These are phyloP conservation scores for Schizothorax lantsangensis DNA, from an alignment of 2,797 vertebrate genomes.

Conservation along the genomic window DNA sequence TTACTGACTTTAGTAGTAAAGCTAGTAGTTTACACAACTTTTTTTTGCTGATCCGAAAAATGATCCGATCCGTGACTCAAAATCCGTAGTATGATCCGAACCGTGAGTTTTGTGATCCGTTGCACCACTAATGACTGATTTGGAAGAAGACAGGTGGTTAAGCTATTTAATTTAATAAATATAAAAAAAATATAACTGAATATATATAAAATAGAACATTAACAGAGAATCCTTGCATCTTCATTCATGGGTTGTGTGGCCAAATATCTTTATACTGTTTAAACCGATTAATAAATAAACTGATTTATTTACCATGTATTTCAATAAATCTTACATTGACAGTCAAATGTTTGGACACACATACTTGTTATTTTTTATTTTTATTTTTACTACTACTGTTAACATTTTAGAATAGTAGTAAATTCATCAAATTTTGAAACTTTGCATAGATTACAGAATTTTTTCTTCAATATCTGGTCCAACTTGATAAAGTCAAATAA, in stretches of 20 bases:
- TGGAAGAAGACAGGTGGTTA: neutral
- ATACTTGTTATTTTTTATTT: neutral
- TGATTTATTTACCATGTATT: neutral
- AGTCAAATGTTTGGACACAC: neutral
- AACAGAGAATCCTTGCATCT: neutral
- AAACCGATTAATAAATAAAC: neutral
- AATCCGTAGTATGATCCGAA: no score
- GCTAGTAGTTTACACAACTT: no score
- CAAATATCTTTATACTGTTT: neutral
- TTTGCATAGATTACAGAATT: neutral
- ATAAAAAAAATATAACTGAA: neutral
- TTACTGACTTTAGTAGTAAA: no score
- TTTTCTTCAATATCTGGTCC: neutral
- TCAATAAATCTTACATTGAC: neutral
- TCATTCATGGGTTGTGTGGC: neutral
- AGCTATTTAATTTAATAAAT: constrained; percentile 15
- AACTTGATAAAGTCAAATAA: neutral
- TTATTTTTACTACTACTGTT: neutral
- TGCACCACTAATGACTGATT: constrained; percentile 55
- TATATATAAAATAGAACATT: neutral
- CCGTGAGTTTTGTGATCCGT: no score
- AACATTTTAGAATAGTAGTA: neutral
- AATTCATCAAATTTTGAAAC: neutral
- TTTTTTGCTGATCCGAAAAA: no score
- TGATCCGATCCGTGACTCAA: no score